These are phyloP conservation scores for Drosophila lacicola DNA, from an alignment of 2,888 invertebrate genomes.

Conservation along the genomic window DNA sequence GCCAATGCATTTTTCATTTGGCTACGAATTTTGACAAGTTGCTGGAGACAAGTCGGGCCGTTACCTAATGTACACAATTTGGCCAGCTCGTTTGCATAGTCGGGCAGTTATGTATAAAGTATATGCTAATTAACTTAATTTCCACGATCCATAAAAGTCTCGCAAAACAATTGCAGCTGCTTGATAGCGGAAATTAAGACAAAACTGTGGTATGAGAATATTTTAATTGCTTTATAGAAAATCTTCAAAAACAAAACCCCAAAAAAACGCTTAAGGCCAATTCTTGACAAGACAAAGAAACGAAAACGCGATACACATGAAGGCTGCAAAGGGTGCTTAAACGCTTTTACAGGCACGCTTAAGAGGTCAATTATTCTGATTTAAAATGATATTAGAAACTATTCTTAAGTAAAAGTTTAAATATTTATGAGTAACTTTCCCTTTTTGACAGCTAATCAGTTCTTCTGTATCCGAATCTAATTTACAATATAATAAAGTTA, in stretches of 20 bases:
- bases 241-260: conserved; percentile 18
- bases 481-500: no score
- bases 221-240: conserved; percentile 65
- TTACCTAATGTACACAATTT: conserved; percentile 39
- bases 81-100: conserved; percentile 39
- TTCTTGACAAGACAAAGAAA: conserved; percentile 58
- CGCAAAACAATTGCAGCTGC: conserved; percentile 63
- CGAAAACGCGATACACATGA: conserved; percentile 34
- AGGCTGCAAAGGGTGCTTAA: conserved; percentile 29
- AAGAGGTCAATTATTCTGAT: background rate
- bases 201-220: conserved; percentile 61
- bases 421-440: no score
- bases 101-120: conserved; percentile 7
- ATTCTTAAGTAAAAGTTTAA: no score
- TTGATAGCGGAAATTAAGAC: conserved; percentile 60
- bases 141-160: conserved; percentile 77
- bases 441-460: no score
- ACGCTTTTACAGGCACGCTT: background rate
- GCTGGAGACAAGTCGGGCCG: conserved; percentile 16
- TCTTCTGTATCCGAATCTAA: no score
- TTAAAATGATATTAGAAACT: no score
- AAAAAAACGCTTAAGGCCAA: conserved; percentile 59
- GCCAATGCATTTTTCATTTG: conserved; percentile 39
- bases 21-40: conserved; percentile 36
- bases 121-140: conserved; percentile 76